Percentiles rank a stretch among this genome's conserved stretches.
These are phyloP conservation scores for Diarsia dahlii DNA, from an alignment of 2,888 invertebrate species.

Conservation along the genomic window DNA sequence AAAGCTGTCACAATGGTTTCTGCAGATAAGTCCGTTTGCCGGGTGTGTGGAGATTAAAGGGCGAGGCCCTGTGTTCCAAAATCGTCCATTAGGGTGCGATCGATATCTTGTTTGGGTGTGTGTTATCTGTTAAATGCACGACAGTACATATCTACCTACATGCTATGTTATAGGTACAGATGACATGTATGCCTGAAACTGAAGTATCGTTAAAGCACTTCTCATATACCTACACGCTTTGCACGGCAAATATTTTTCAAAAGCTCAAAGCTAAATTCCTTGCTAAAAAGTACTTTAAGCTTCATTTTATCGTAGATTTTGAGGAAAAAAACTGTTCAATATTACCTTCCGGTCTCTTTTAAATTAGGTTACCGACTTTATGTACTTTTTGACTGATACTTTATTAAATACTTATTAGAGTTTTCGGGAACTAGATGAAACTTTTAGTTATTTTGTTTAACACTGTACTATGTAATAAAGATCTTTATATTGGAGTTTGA, in stretches of 20 bases:
- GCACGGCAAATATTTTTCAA: not conserved
- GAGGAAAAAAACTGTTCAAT: not conserved
- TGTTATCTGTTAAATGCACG: slow-evolving; percentile 23
- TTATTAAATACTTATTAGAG: not conserved
- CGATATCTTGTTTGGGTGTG: slow-evolving; percentile 26
- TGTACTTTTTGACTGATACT: not conserved
- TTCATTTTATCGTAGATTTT: slow-evolving; percentile 9
- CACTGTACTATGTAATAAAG: not conserved
- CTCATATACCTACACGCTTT: not conserved
- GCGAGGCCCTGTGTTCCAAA: slow-evolving; percentile 16
- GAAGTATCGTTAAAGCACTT: not conserved
- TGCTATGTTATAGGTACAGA: not conserved
- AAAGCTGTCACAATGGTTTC: slow-evolving; percentile 21
- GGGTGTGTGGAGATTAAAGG: slow-evolving; percentile 37
- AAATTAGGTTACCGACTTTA: not conserved
- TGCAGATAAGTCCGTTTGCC: slow-evolving; percentile 29
- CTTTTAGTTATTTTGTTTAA: not conserved
- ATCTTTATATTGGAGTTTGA: no score
- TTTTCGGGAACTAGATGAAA: no score
- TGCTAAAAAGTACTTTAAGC: slow-evolving; percentile 18
- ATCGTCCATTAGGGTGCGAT: slow-evolving; percentile 35
- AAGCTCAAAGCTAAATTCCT: slow-evolving; percentile 8
- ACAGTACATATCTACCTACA: not conserved
- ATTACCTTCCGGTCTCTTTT: not conserved
- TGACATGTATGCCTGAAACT: not conserved